These are phyloP conservation scores for Scomber colias DNA, from an alignment of 2,113 vertebrate species.

Conservation along the genomic window DNA sequence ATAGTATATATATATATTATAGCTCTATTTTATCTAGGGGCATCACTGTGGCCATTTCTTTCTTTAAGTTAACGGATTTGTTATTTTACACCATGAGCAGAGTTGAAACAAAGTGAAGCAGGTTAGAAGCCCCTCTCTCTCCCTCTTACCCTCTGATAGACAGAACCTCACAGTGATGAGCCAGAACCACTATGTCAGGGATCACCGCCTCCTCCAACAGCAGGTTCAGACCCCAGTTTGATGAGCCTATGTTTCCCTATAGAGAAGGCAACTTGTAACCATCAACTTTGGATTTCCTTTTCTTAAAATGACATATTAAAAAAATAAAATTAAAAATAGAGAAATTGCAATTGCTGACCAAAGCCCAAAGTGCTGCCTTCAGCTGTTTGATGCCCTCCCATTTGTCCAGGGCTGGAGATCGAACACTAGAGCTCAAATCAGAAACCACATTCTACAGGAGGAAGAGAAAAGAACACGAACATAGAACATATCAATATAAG, in stretches of 20 bases:
- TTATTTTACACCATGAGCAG: not conserved
- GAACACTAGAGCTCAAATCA: slow-evolving; percentile 91
- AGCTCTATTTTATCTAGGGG: too few relatives aligned
- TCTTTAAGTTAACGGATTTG: too few relatives aligned
- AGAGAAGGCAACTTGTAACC: slow-evolving; percentile 46
- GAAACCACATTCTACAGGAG: slow-evolving; percentile 88
- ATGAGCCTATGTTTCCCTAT: slow-evolving; percentile 94
- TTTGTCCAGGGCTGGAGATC: slow-evolving; percentile 90
- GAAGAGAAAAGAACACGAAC: not conserved
- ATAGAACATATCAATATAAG: not conserved
- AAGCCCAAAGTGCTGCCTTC: slow-evolving; percentile 93
- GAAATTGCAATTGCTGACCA: slow-evolving; percentile 83
- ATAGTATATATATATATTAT: too few relatives aligned
- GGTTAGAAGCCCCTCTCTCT: not conserved
- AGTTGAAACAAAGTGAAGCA: not conserved
- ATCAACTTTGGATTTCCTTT: not conserved
- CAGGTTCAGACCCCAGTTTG: slow-evolving; percentile 94
- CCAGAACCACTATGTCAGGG: slow-evolving; percentile 90
- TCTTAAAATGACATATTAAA: not conserved
- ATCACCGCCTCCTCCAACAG: slow-evolving; percentile 94
- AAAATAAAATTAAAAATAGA: not conserved
- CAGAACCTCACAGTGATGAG: slow-evolving; percentile 92
- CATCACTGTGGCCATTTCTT: too few relatives aligned
- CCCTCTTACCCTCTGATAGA: slow-evolving; percentile 93
- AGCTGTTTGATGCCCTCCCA: slow-evolving; percentile 95